Evolutionary conservation across 2,888 invertebrate genomes (phyloP).

Genomic region (Pristionchus mayeri): DNA sequence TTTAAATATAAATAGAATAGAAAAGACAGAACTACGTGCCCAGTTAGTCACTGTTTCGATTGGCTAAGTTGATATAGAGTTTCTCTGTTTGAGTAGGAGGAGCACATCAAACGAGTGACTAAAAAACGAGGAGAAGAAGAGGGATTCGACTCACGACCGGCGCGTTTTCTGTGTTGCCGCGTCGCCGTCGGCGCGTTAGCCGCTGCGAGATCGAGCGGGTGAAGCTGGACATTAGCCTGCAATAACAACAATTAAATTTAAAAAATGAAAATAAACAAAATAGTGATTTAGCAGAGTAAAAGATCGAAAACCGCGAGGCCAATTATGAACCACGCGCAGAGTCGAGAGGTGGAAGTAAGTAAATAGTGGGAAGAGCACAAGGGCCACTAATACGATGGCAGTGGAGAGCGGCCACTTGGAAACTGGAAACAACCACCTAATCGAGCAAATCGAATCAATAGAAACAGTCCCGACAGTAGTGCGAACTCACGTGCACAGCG

Average conservation of each 20-base stretch:
- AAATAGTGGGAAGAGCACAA: neutral
- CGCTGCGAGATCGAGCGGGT: slow-evolving; percentile 45
- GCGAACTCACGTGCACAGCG: neutral
- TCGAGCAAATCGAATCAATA: neutral
- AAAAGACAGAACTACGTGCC: neutral
- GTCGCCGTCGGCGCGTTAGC: neutral
- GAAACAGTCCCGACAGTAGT: neutral
- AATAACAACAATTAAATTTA: neutral
- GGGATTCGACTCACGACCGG: neutral
- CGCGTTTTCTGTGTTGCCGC: slow-evolving; percentile 17
- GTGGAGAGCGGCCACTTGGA: neutral
- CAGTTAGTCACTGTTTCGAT: slow-evolving; percentile 1
- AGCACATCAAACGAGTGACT: neutral
- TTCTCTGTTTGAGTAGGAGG: slow-evolving; percentile 12
- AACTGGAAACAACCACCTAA: slow-evolving; percentile 4
- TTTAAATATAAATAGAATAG: neutral
- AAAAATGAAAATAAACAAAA: neutral
- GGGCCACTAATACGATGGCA: neutral
- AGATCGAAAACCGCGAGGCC: neutral
- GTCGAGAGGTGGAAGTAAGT: neutral
- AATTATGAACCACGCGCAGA: neutral
- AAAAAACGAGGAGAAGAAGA: neutral
- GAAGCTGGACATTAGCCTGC: slow-evolving; percentile 44
- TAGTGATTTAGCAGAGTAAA: neutral
- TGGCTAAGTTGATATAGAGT: neutral